Conservation (phyloP, 2,888 invertebrate genomes). For the Ichneumoninae sp. region DNA sequence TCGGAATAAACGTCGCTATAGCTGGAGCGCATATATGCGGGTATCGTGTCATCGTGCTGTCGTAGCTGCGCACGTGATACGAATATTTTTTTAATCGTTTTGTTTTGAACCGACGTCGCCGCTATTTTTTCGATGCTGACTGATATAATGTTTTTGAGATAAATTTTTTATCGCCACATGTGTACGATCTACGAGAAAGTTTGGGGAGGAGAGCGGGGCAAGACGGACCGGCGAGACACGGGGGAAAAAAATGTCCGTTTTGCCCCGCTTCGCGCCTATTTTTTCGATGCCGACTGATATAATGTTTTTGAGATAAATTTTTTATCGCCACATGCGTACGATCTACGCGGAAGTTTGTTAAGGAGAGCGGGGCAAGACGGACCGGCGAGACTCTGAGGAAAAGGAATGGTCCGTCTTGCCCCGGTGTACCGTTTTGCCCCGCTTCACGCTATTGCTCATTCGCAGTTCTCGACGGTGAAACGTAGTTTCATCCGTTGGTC, state of each 20-base stretch:
- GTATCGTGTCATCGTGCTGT: neutral
- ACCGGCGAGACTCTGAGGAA: neutral
- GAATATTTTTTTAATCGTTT: constrained; percentile 13
- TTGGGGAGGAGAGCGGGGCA: too few species aligned
- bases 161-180: neutral
- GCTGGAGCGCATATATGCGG: neutral
- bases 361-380: too few species aligned
- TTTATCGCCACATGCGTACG: neutral
- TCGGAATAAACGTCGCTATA: constrained; percentile 21
- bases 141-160: neutral
- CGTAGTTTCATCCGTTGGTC: constrained; percentile 1
- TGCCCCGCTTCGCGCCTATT: too few species aligned
- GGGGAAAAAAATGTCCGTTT: neutral
- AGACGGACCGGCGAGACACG: too few species aligned
- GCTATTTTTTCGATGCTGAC: neutral
- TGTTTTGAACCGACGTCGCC: neutral
- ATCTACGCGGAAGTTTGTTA: neutral
- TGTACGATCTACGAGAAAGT: neutral
- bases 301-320: neutral
- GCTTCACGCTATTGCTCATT: too few species aligned
- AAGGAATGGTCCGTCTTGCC: too few species aligned
- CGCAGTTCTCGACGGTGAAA: neutral
- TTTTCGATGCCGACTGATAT: neutral
- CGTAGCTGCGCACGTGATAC: neutral
- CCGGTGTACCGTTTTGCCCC: neutral